Evolutionary conservation across 92 coral and sea anemone species (phyloP).

Genomic region (Porites rus): DNA sequence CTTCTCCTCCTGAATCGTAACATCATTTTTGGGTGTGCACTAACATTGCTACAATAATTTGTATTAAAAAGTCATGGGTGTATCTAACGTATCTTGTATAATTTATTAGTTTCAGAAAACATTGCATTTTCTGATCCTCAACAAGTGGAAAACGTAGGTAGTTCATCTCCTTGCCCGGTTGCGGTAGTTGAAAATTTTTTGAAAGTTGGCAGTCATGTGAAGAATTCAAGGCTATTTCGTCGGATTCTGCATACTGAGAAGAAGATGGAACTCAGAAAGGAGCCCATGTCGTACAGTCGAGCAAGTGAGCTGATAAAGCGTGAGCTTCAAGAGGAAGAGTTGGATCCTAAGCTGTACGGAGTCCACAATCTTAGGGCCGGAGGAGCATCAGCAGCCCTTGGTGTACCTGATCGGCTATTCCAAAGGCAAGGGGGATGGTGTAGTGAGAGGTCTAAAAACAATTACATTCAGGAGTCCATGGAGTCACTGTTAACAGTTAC

Average conservation of each 20-base stretch:
- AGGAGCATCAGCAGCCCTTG: constrained; percentile 42
- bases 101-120: too few species aligned
- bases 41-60: too few species aligned
- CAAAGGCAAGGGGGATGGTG: constrained; percentile 66
- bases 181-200: constrained; percentile 29
- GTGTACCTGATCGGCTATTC: constrained; percentile 52
- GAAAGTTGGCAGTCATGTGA: constrained; percentile 9
- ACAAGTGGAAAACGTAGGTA: background rate
- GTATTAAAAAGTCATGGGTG: too few species aligned
- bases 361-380: constrained; percentile 63
- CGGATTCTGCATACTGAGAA: background rate
- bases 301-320: constrained; percentile 50
- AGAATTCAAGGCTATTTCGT: constrained; percentile 6
- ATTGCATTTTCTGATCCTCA: too few species aligned
- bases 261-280: constrained; percentile 24
- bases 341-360: constrained; percentile 47
- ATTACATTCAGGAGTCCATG: background rate
- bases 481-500: background rate
- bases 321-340: constrained; percentile 39
- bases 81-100: too few species aligned
- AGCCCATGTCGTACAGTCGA: constrained; percentile 57
- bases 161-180: constrained; percentile 45
- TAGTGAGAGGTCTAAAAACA: constrained; percentile 21
- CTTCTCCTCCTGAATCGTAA: too few species aligned
- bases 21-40: too few species aligned